Evolutionary conservation across 2,113 vertebrate genomes (phyloP).

Genomic region (Gymnobelideus leadbeateri): DNA sequence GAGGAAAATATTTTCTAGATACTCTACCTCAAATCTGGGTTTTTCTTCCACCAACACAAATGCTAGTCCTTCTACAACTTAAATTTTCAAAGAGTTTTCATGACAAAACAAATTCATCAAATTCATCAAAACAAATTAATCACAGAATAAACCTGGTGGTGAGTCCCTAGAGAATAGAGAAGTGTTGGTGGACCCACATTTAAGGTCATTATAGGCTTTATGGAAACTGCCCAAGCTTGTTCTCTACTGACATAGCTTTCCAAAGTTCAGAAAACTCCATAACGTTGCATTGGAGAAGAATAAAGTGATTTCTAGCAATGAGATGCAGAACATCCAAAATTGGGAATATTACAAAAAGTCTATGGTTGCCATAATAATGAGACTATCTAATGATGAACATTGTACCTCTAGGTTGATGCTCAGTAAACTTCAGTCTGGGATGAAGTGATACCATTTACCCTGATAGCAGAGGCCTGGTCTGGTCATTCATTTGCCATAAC

Average conservation of each 20-base stretch:
- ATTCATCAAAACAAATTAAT: background rate
- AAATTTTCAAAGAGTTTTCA: background rate
- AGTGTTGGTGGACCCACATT: background rate
- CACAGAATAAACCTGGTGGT: background rate
- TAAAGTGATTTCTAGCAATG: background rate
- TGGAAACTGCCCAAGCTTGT: background rate
- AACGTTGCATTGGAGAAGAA: background rate
- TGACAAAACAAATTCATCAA: background rate
- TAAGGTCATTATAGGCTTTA: background rate
- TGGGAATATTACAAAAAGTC: background rate
- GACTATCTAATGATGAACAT: background rate
- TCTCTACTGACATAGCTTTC: background rate
- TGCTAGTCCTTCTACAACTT: background rate
- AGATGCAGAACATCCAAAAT: background rate
- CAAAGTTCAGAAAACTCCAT: background rate
- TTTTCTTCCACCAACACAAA: background rate
- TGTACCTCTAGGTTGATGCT: background rate
- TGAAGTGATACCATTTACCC: background rate
- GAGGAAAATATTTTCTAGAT: background rate
- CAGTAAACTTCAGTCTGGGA: conserved; percentile 22
- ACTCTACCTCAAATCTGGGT: background rate
- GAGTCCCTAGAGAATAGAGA: background rate
- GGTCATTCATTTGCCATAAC: background rate
- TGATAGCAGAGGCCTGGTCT: background rate
- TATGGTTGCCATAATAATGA: background rate